phyloP scores from a whole-genome alignment of 1,140 invertebrate species.

The Paralvinella palmiformis region DNA sequence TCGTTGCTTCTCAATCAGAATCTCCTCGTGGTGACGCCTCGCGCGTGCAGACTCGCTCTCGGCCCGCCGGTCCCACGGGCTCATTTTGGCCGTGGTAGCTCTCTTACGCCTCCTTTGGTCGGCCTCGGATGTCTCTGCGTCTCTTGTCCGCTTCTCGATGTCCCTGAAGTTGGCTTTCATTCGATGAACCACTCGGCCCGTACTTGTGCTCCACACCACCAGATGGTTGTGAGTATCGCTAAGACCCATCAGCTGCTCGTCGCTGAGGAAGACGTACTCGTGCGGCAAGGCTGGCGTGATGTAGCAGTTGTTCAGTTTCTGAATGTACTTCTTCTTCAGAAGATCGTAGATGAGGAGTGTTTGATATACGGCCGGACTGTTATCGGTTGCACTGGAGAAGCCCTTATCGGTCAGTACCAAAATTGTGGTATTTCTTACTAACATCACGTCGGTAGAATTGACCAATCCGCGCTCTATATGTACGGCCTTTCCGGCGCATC shows the following conservation, averaged over 20 bases:
- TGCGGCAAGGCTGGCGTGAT: conserved; percentile 41
- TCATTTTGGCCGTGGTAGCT: conserved; percentile 31
- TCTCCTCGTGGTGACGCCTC: conserved; percentile 29
- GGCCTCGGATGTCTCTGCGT: conserved; percentile 9
- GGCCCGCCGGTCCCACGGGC: conserved; percentile 39
- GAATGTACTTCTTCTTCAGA: conserved; percentile 32
- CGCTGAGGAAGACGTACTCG: conserved; percentile 41
- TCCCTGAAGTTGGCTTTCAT: conserved; percentile 36
- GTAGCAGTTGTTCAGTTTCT: conserved; percentile 36
- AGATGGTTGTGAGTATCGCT: conserved; percentile 43
- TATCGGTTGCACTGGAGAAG: conserved; percentile 30
- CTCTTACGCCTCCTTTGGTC: not conserved
- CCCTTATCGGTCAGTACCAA: conserved; percentile 42
- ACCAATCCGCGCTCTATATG: conserved; percentile 37
- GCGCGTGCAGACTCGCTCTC: conserved; percentile 31
- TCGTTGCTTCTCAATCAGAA: conserved; percentile 29
- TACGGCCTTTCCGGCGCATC: conserved; percentile 32
- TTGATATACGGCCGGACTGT: conserved; percentile 40
- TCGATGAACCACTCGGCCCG: conserved; percentile 29
- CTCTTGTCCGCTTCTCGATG: conserved; percentile 21
- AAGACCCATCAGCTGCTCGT: conserved; percentile 38
- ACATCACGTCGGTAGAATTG: conserved; percentile 35
- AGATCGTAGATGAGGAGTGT: conserved; percentile 41
- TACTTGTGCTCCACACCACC: conserved; percentile 37
- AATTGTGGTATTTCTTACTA: conserved; percentile 36